Evolutionary conservation across 2,888 invertebrate genomes (phyloP).

Genomic region (Ochropleura leucogaster): DNA sequence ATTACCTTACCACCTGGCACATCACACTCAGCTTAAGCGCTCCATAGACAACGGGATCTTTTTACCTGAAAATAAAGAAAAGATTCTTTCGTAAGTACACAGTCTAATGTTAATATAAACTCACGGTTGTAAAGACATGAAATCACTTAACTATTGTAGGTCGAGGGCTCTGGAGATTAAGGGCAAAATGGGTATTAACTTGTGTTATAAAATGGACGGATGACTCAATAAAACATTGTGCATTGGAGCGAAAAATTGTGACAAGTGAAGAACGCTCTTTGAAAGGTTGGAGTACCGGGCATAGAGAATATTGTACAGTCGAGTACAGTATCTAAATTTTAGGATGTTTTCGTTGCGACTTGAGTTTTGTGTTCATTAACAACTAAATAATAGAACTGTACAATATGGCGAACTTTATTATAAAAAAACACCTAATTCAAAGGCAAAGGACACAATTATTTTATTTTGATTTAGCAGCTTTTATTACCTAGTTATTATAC

Average conservation of each 20-base stretch:
- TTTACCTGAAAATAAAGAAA: constrained; percentile 78
- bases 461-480: too few species aligned
- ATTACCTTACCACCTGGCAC: constrained; percentile 56
- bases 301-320: constrained; percentile 29
- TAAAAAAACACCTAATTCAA: too few species aligned
- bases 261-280: constrained; percentile 45
- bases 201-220: constrained; percentile 63
- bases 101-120: constrained; percentile 46
- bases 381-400: neutral
- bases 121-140: constrained; percentile 64
- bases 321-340: neutral
- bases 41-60: constrained; percentile 58
- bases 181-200: constrained; percentile 65
- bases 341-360: neutral
- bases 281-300: constrained; percentile 18
- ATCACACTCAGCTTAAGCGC: constrained; percentile 57
- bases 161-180: constrained; percentile 69
- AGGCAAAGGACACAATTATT: too few species aligned
- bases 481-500: too few species aligned
- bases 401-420: too few species aligned
- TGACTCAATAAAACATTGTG: constrained; percentile 57
- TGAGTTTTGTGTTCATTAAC: neutral
- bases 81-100: constrained; percentile 57
- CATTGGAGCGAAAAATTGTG: constrained; percentile 54
- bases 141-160: constrained; percentile 74